Evolutionary conservation across 2,888 invertebrate species (phyloP), one percentile per base, ranked within the genome.

Genomic region (Catonia carolina): DNA sequence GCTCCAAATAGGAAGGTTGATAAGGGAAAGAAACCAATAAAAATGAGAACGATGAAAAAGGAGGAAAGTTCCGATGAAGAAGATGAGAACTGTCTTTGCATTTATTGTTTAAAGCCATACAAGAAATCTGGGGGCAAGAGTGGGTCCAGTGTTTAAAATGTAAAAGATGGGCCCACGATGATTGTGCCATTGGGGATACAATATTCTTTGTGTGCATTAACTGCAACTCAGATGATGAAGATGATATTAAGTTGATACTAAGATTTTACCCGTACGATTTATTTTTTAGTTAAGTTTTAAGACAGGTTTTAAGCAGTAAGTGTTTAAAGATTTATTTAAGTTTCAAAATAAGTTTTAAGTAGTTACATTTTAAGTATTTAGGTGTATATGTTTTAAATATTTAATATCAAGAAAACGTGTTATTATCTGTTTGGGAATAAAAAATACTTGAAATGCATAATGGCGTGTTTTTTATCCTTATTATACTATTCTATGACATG

Each of bases 81-180:
- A 5, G 55, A 55, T 18, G 55, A 55, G 17, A 48, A 48, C 15
- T 55, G 37, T 36, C 14, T 48, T 12, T 55, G 54, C 20, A 48
- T 47, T 36, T 55, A 55, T 18, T 55, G 48, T 17, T 48, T 55
- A 22, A 36, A 36, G 36, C 41, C 41, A 23, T 53, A 14, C 17
- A 39, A 17, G 10, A 12, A 20, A 15, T 27, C 27, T 6, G 5
- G 3, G 36, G 36, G 35, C 17, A 36, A 17, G 33, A 36, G 10
- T 51, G 51, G 35, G 18, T 51, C 12, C 14, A 15, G 20, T 51
- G 36, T 17, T 33, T 15, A 14, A 51, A 17, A 8, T 33, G 51
- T 18, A 51, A 51, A 14, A 51, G 51, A 17, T 51, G 51, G 35
- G 51, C 51, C 51, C 51, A 51, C 35, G 51, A 51, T 20, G 51